These are phyloP conservation scores for Ferrisia virgata DNA, from an alignment of 2,888 invertebrate species.

Conservation along the genomic window DNA sequence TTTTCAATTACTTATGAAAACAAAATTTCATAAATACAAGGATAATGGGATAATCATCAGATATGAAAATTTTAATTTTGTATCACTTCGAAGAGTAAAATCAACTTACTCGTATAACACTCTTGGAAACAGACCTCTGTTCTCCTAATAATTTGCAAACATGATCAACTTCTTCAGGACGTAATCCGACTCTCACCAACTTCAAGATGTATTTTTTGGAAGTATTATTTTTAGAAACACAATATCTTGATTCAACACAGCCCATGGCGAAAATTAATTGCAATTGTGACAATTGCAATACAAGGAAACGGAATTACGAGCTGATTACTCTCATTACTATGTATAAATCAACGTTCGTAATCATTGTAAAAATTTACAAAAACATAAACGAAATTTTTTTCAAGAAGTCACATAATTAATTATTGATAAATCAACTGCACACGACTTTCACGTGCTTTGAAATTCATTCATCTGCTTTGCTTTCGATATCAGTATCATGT, in stretches of 20 bases:
- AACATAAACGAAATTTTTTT: background rate
- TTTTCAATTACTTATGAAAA: too few species aligned
- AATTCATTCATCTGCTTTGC: background rate
- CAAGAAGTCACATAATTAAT: background rate
- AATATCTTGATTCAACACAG: slow-evolving; percentile 30
- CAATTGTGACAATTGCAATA: background rate
- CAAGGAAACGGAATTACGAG: background rate
- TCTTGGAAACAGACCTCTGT: background rate
- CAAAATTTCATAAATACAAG: too few species aligned
- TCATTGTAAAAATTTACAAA: background rate
- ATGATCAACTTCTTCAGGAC: slow-evolving; percentile 37
- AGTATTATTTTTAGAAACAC: slow-evolving; percentile 41
- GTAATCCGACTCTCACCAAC: slow-evolving; percentile 34
- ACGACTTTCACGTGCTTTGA: background rate
- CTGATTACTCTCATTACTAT: background rate
- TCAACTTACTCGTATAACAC: slow-evolving; percentile 13
- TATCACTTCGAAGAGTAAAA: background rate
- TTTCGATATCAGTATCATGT: background rate
- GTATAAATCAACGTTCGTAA: background rate
- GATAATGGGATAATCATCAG: too few species aligned
- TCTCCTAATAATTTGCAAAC: slow-evolving; percentile 32
- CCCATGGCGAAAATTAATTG: slow-evolving; percentile 10
- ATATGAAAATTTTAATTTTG: too few species aligned
- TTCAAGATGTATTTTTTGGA: slow-evolving; percentile 29
- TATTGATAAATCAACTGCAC: background rate